phyloP scores from a whole-genome alignment of 1,140 invertebrate genomes.

The Drosophila funebris region DNA sequence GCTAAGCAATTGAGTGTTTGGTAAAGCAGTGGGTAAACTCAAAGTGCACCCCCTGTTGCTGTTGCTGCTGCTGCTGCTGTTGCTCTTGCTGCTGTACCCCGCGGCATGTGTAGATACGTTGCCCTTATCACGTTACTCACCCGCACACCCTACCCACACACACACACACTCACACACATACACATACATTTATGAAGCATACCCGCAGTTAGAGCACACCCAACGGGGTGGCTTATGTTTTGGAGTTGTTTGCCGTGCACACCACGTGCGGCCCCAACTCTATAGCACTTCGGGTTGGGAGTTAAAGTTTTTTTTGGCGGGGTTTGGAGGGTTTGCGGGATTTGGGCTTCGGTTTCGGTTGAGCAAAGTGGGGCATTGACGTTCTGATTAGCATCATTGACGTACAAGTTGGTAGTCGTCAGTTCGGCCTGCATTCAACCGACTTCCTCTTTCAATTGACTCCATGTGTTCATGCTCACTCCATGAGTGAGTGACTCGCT shows the following conservation, averaged over 20 bases:
- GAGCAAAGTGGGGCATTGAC: constrained; percentile 44
- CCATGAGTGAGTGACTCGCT: constrained; percentile 36
- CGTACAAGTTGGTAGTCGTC: constrained; percentile 46
- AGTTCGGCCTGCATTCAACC: constrained; percentile 60
- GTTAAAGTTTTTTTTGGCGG: too few relatives aligned
- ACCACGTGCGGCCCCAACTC: constrained; percentile 69
- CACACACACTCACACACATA: neutral
- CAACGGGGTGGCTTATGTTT: constrained; percentile 69
- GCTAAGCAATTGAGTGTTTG: constrained; percentile 7
- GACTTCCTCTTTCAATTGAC: constrained; percentile 28
- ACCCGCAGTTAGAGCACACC: constrained; percentile 22
- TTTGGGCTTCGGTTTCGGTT: too few relatives aligned
- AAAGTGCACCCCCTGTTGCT: constrained; percentile 21
- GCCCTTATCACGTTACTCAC: constrained; percentile 41
- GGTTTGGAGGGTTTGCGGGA: too few relatives aligned
- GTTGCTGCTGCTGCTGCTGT: constrained; percentile 4
- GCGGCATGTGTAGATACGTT: neutral
- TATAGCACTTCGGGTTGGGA: neutral
- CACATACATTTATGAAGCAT: too few relatives aligned
- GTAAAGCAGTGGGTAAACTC: constrained; percentile 11
- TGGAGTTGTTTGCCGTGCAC: constrained; percentile 63
- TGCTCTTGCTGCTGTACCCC: constrained; percentile 1
- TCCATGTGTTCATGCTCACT: constrained; percentile 41
- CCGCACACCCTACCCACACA: neutral
- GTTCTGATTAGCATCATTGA: constrained; percentile 71